Evolutionary conservation across 2,888 invertebrate species (phyloP), one percentile per base, ranked within the genome.

Genomic region (Caenorhabditis zanzibari): DNA sequence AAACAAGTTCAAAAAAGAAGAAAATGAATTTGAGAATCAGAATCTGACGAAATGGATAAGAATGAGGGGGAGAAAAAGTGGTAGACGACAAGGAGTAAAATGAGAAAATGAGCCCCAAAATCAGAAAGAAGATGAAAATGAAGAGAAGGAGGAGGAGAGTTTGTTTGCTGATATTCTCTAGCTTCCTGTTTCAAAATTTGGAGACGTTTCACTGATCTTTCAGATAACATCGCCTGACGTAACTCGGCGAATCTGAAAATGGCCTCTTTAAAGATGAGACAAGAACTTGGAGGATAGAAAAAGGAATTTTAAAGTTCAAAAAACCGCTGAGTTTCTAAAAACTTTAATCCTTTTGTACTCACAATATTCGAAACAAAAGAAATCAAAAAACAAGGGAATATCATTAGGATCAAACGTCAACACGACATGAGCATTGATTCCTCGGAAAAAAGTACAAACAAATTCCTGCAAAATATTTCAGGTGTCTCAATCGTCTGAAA

Each of bases 331-430:
- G n/a, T n/a, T 12, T 7, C n/a, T n/a, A n/a, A 47, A 19, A 47
- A 47, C 2, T n/a, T n/a, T 10, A 58, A 56, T n/a, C 35, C n/a
- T 10, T 14, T 14, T 14, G 12, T 2, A 10, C 14, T 14, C 47
- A 47, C 16, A 28, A 28, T 35, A 2, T 0, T 6, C 0, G 38
- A 38, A 58, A 35, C 38, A 61, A 61, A 41, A 58, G 10, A 58
- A 32, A 56, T 26, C 44, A 41, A 24, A 56, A 72, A 54, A 44
- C 52, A 28, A 6, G 10, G n/a, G 38, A 61, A 61, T 61, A 61
- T 61, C 61, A 41, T 61, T 38, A 47, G 32, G 64, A 64, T 47
- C 49, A 64, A 44, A 64, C 49, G 44, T 47, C 47, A 64, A 22
- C 47, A 47, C 24, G 12, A 47, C 26, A 28, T 61, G 61, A 61